Evolutionary conservation across 2,797 vertebrate species (phyloP).

Genomic region (Pterois miles): DNA sequence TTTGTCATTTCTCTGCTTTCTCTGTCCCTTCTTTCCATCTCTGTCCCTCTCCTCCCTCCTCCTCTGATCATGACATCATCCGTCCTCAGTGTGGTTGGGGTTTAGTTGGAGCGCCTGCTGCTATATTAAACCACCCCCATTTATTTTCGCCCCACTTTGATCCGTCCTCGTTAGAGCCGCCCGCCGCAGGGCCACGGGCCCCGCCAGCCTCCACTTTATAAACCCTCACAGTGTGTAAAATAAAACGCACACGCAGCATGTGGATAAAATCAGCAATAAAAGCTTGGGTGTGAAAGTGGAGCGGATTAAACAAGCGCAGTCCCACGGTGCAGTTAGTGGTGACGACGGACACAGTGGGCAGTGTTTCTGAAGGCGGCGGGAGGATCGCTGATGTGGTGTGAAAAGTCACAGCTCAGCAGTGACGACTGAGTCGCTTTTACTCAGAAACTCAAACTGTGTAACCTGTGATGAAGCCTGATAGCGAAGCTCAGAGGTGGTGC

Average conservation of each 20-base stretch:
- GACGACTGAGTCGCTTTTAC: conserved; percentile 31
- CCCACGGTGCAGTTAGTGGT: conserved; percentile 20
- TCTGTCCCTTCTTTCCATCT: conserved; percentile 30
- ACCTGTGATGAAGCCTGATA: not conserved
- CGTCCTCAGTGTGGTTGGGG: conserved; percentile 69
- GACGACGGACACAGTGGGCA: conserved; percentile 26
- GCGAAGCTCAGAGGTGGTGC: not conserved
- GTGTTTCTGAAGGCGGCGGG: conserved; percentile 24
- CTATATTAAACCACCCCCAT: conserved; percentile 74
- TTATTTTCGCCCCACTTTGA: conserved; percentile 74
- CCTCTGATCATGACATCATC: conserved; percentile 71
- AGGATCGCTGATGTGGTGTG: conserved; percentile 51
- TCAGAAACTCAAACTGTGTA: not conserved
- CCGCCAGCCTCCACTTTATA: conserved; percentile 63
- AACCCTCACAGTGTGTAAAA: conserved; percentile 71
- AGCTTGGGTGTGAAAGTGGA: conserved; percentile 66
- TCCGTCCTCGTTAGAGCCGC: conserved; percentile 62
- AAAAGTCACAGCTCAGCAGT: conserved; percentile 65
- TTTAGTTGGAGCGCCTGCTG: conserved; percentile 59
- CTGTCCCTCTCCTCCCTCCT: conserved; percentile 21
- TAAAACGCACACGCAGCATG: conserved; percentile 51
- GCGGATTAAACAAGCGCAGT: conserved; percentile 42
- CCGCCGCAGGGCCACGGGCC: conserved; percentile 43
- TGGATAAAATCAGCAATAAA: conserved; percentile 65
- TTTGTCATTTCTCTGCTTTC: not conserved